phyloP scores from a whole-genome alignment of 2,113 vertebrate genomes.

The Camelus dromedarius region DNA sequence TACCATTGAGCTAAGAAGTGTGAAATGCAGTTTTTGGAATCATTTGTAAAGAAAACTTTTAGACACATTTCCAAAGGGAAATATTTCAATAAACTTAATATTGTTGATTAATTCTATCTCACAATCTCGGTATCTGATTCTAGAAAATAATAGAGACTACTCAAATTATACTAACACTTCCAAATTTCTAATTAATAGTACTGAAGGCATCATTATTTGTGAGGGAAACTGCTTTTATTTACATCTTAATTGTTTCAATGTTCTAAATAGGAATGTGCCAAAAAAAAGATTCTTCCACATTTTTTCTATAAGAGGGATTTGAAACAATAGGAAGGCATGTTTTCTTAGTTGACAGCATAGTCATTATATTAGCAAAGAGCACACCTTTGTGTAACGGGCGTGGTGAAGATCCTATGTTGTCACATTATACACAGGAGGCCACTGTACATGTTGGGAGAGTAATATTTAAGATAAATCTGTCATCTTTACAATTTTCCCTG shows the following conservation, averaged over 20 bases:
- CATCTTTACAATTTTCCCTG: not conserved
- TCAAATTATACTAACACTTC: not conserved
- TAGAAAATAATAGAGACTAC: not conserved
- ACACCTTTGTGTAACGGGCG: not conserved
- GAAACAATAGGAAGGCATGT: not conserved
- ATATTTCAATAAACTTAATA: not conserved
- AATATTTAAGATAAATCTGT: not conserved
- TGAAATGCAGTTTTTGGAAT: not conserved
- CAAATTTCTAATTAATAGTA: not conserved
- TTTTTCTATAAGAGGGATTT: not conserved
- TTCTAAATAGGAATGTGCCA: not conserved
- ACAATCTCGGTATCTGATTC: not conserved
- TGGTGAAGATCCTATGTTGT: not conserved
- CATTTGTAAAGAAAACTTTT: not conserved
- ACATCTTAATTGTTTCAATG: not conserved
- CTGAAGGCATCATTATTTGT: not conserved
- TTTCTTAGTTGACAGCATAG: not conserved
- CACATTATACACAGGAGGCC: not conserved
- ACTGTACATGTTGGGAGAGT: rapidly evolving
- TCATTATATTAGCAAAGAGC: not conserved
- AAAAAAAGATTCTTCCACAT: not conserved
- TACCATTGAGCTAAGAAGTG: not conserved
- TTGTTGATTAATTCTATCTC: not conserved
- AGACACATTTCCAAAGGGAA: not conserved
- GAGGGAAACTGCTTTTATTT: not conserved